Base-by-base conservation (phyloP, 1,140 invertebrate species). In the Drosophila eugracilis region DNA sequence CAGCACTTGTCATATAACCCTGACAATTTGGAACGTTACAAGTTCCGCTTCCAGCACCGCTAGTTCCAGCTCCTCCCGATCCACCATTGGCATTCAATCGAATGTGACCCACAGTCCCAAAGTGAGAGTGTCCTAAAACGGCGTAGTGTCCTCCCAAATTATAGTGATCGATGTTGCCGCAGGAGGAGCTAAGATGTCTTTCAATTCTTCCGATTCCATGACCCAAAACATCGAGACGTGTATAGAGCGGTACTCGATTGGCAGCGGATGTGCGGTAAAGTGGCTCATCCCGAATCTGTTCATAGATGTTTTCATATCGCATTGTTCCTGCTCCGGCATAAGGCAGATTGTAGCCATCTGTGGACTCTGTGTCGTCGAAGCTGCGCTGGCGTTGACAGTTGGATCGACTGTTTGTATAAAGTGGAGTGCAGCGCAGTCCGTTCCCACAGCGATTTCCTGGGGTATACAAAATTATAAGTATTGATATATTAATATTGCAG, bases 121-220 rank as follows among this genome's bases (percentile, higher is more conserved):
- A 91, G 42, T 92, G 91, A 5, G 91, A 91, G 37, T 91, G 91
- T 0, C 91, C 91, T 12, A 92, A 65, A 9, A 92, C 91, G 0
- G 91, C 91, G 28, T 91, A 92, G 14, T 91, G 90, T 3, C 91
- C 90, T 5, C 91, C 91, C 5, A 91, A 62, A 72, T 92, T 92
- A 44, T 92, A 92, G 70, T 94, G 93, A 75, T 94, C 93, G 30
- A 93, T 93, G 66, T 93, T 93, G 52, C 93, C 93, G 28, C 93
- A 94, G 1, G 93, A 94, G 0, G 92, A 93, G 32, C 93, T 93
- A 21, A 94, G 78, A 75, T 94, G 93, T 0, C 93, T 88, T 63
- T 94, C 93, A 41, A 94, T 94, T 30, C 93, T 90, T 5, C 93
- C 93, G 21, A 94, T 93, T 14, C 93, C 93, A 60, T 93, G 93